Evolutionary conservation across 2,888 invertebrate genomes (phyloP), one percentile per base, ranked within the genome.

Genomic region (Blastobasis adustella): DNA sequence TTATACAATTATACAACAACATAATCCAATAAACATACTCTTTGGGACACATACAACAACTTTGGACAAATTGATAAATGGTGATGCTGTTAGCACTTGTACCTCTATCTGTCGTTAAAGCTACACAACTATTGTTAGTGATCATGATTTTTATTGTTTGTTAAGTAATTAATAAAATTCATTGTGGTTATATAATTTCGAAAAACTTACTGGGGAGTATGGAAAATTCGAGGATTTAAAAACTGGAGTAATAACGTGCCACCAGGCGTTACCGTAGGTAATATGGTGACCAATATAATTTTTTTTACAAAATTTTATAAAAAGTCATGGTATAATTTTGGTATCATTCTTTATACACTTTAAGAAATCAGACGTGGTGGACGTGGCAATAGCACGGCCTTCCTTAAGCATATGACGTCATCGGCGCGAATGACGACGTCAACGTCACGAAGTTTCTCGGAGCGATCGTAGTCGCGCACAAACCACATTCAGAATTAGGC

Each of bases 31-130:
- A 77, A 79, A 79, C 79, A 80, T 85, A 85, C 71, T 87, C 87
- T 88, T 87, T 88, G 87, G 87, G 80, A 79, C 75, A 75, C 78
- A 67, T 79, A 74, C 78, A 79, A 79, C 72, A 82, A 82, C 87
- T 87, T 87, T 86, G 86, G 86, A 77, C 78, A 75, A 65, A 70
- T 74, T 71, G 69, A 9, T 42, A 67, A 76, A 64, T 65, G 66
- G 58, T 50, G 49, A 53, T 44, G 42, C 49, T 10, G 37, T 46
- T 55, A 50, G 47, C 6, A 42, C 23, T n/a, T 23, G 23, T 23
- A 23, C 23, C 23, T 23, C n/a, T 10, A 44, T n/a, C 47, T 38
- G 38, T 41, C 37, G 49, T 49, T 2, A 38, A 46, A 54, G 49
- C 47, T 54, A 53, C n/a, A 46, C 36, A 40, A 46, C 55, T 56